These are phyloP conservation scores for Nemopilema nomurai DNA, from an alignment of 30 jellyfish, hydroid and myxozoan genomes.

Conservation along the genomic window DNA sequence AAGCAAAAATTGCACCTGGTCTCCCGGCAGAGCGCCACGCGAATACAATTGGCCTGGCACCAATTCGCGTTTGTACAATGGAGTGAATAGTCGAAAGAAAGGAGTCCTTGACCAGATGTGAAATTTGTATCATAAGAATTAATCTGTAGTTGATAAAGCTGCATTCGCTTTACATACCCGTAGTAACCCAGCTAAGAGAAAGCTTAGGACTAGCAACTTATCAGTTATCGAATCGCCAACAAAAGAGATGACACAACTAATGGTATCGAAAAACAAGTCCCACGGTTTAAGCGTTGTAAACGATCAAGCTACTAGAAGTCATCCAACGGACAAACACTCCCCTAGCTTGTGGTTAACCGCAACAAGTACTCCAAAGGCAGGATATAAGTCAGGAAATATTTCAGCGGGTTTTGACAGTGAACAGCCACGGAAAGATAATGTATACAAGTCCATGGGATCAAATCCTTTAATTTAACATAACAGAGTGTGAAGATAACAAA, in stretches of 20 bases:
- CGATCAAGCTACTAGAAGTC: not conserved
- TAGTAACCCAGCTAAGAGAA: not conserved
- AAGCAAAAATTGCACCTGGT: not conserved
- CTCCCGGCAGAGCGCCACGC: not conserved
- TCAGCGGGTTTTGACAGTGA: not conserved
- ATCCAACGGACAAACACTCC: not conserved
- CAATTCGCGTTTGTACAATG: not conserved
- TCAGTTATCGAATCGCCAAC: not conserved
- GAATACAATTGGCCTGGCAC: not conserved
- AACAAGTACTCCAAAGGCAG: not conserved
- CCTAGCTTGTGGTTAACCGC: not conserved
- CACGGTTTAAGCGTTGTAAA: not conserved
- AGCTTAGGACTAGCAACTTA: not conserved
- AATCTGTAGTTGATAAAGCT: not conserved
- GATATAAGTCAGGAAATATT: not conserved
- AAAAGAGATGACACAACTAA: not conserved
- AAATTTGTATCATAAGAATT: not conserved
- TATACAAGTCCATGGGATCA: not conserved
- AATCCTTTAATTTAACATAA: too few relatives aligned
- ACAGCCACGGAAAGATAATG: not conserved
- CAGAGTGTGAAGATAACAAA: not conserved
- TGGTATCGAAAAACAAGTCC: not conserved
- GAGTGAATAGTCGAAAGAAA: not conserved
- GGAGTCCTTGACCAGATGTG: not conserved
- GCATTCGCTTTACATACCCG: not conserved